These are phyloP conservation scores for Scalopus aquaticus DNA, from an alignment of 2,113 vertebrate species.

Conservation along the genomic window DNA sequence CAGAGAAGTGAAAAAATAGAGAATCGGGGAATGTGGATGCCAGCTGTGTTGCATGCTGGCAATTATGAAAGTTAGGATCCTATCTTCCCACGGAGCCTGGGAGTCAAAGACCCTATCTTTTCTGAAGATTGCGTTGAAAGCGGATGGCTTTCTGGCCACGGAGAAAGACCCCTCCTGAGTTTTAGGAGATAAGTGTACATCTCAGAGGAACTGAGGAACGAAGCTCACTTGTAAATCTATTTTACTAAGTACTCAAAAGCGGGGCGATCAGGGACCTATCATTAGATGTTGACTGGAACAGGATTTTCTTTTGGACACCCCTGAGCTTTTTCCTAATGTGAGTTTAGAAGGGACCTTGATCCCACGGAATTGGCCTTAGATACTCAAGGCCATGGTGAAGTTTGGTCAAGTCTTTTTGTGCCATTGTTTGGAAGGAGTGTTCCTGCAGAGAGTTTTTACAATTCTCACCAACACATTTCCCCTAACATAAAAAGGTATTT, in stretches of 20 bases:
- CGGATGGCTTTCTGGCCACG: neutral
- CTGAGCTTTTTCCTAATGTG: neutral
- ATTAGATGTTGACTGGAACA: neutral
- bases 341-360: neutral
- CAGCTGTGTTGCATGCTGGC: neutral
- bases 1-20: neutral
- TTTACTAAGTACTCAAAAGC: neutral
- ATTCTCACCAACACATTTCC: constrained; percentile 59
- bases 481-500: neutral
- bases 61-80: neutral
- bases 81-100: neutral
- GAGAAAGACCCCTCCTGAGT: neutral
- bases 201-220: neutral
- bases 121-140: neutral
- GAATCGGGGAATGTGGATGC: neutral
- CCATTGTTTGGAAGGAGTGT: neutral
- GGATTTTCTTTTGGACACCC: neutral
- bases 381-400: neutral
- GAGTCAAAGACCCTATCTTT: neutral
- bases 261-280: neutral
- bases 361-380: neutral
- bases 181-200: neutral
- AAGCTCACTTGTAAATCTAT: neutral
- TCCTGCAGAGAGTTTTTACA: neutral
- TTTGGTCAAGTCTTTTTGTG: neutral